Evolutionary conservation across 2,888 invertebrate species (phyloP).

Genomic region (Pinctada fucata): DNA sequence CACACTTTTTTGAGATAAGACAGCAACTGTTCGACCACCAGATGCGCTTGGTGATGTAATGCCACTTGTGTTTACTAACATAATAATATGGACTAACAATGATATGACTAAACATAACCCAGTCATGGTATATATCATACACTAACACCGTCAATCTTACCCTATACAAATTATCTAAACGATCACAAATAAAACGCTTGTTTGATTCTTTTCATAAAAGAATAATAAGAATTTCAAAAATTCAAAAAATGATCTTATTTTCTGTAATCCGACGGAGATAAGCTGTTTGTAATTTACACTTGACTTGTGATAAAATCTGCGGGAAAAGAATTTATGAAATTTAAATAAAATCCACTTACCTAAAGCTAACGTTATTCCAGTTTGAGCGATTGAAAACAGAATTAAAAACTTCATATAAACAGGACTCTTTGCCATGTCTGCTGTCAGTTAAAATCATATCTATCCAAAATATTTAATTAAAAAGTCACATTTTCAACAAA

Average conservation of each 20-base stretch:
- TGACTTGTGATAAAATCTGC: slow-evolving; percentile 1
- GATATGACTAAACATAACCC: not conserved
- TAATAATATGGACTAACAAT: not conserved
- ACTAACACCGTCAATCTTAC: no score
- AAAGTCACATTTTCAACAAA: slow-evolving; percentile 5
- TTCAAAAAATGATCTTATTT: no score
- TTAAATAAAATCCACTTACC: not conserved
- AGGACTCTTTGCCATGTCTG: not conserved
- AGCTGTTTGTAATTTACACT: not conserved
- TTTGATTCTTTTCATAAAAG: no score
- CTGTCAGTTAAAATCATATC: not conserved
- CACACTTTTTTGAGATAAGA: no score
- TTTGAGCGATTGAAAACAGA: not conserved
- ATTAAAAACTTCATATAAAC: not conserved
- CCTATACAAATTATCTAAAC: no score
- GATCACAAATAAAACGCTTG: no score
- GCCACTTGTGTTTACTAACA: not conserved
- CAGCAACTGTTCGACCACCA: not conserved
- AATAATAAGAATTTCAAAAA: no score
- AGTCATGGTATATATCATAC: not conserved
- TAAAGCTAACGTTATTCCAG: not conserved
- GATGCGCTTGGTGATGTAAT: not conserved
- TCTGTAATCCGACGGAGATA: no score
- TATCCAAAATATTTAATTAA: not conserved
- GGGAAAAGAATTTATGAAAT: not conserved